Evolutionary conservation across 1,140 invertebrate species (phyloP).

Genomic region (Cotesia chilonis): DNA sequence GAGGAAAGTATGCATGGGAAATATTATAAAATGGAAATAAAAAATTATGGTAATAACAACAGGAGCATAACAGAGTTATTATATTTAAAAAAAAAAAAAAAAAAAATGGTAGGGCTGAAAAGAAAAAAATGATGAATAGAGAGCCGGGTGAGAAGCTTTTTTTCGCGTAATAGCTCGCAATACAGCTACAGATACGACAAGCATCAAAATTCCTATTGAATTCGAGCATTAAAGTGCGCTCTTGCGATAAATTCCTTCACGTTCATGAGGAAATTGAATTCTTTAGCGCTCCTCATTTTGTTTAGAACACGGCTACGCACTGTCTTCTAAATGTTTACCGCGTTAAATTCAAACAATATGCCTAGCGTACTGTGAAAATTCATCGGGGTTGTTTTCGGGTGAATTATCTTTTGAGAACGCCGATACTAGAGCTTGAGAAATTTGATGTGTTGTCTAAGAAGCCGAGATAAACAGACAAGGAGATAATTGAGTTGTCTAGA

Average conservation of each 20-base stretch:
- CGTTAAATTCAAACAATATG: slow-evolving; percentile 4
- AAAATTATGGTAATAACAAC: neutral
- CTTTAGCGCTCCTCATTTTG: slow-evolving; percentile 35
- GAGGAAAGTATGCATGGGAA: too few species aligned
- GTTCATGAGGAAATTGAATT: slow-evolving; percentile 60
- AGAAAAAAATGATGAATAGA: too few species aligned
- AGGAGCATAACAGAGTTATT: slow-evolving; percentile 5
- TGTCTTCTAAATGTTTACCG: slow-evolving; percentile 13
- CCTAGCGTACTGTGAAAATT: too few species aligned
- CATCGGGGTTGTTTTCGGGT: too few species aligned
- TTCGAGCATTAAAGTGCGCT: slow-evolving; percentile 55
- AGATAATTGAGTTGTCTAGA: too few species aligned
- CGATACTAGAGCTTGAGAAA: too few species aligned
- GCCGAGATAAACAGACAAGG: too few species aligned
- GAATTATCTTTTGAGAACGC: too few species aligned
- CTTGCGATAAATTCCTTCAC: slow-evolving; percentile 57
- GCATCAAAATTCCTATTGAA: slow-evolving; percentile 44
- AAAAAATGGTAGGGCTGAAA: slow-evolving; percentile 34
- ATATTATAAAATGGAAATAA: too few species aligned
- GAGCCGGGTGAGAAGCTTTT: too few species aligned
- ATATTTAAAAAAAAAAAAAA: slow-evolving; percentile 11
- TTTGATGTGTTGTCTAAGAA: too few species aligned
- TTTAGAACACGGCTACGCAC: neutral
- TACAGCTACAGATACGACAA: slow-evolving; percentile 27
- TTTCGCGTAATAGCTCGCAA: neutral